Conservation (phyloP, 2,797 vertebrate species). For the Ptychobarbus kaznakovi region DNA sequence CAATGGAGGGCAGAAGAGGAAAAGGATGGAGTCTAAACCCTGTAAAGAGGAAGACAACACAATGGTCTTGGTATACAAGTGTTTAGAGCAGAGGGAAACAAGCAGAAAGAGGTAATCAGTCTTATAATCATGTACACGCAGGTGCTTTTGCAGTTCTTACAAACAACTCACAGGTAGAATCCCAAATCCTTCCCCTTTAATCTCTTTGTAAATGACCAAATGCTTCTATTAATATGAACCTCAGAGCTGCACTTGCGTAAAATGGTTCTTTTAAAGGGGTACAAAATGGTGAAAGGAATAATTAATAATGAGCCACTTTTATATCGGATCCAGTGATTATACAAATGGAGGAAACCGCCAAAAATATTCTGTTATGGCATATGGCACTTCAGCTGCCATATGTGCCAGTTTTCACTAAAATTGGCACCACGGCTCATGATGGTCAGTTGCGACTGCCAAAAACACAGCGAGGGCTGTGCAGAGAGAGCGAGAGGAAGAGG, state of each 20-base stretch:
- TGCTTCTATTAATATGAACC: slow-evolving; percentile 65
- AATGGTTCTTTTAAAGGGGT: slow-evolving; percentile 79
- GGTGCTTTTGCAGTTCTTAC: neutral
- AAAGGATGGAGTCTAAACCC: slow-evolving; percentile 68
- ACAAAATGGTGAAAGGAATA: slow-evolving; percentile 81
- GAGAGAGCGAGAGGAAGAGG: slow-evolving; percentile 55
- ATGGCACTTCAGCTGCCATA: slow-evolving; percentile 99
- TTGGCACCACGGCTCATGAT: slow-evolving; percentile 94
- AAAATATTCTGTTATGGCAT: slow-evolving; percentile 96
- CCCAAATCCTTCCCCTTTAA: neutral
- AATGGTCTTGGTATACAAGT: slow-evolving; percentile 34
- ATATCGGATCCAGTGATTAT: slow-evolving; percentile 83
- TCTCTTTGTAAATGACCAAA: slow-evolving; percentile 14
- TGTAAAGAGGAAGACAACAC: slow-evolving; percentile 40
- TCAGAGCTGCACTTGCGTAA: slow-evolving; percentile 72
- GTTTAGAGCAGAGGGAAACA: slow-evolving; percentile 40
- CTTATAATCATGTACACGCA: neutral
- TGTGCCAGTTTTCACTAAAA: slow-evolving; percentile 99
- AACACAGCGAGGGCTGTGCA: slow-evolving; percentile 90
- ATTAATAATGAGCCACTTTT: slow-evolving; percentile 87
- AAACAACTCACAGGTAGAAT: slow-evolving; percentile 17
- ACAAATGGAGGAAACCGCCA: slow-evolving; percentile 95
- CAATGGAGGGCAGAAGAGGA: slow-evolving; percentile 84
- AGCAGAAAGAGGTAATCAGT: neutral
- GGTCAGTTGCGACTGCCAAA: slow-evolving; percentile 99